Evolutionary conservation across 2,888 invertebrate species (phyloP), one percentile per base, ranked within the genome.

Genomic region (Unio pictorum): DNA sequence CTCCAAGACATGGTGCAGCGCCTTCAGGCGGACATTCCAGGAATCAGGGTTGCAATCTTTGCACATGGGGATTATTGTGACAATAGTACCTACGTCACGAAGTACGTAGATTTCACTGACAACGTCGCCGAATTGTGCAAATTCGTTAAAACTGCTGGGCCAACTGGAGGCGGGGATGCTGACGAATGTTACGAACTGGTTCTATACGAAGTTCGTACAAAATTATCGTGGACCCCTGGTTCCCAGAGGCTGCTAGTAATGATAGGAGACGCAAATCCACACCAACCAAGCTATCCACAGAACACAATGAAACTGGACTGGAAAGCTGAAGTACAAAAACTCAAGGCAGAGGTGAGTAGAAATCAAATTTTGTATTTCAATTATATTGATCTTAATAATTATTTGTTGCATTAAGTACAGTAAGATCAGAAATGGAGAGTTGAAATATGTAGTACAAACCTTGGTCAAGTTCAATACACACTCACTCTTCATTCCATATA

Each of bases 61-160:
- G 89, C 89, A 8, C 88, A 89, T 69, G 89, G 88, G 0, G 88
- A 89, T 74, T 89, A 89, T 72, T 87, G 86, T 69, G 88, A 65
- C 54, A 64, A 58, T 20, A 61, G 59, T 45, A 61, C 65, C 7
- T 84, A 84, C 71, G 78, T 82, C 57, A 82, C 82, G 18, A 74
- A 81, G 61, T 63, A 69, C 30, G 62, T 76, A 0, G 82, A 84
- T 61, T 81, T 84, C 64, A 79, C 82, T 8, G 72, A 74, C 64
- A 73, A 83, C 65, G 74, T 76, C 15, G 61, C 26, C 15, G 62
- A 71, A 17, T 72, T 84, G 67, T 76, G 75, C 54, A n/a, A 71
- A 18, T 84, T 84, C 61, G 81, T 81, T 17, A 70, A 73, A 15
- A 68, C 69, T 8, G 77, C 72, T 23, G 63, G 57, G 23, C 64